Percentiles rank a stretch among this genome's conserved stretches.
These are phyloP conservation scores for Pomacea canaliculata DNA, from an alignment of 2,888 invertebrate genomes.

Conservation along the genomic window DNA sequence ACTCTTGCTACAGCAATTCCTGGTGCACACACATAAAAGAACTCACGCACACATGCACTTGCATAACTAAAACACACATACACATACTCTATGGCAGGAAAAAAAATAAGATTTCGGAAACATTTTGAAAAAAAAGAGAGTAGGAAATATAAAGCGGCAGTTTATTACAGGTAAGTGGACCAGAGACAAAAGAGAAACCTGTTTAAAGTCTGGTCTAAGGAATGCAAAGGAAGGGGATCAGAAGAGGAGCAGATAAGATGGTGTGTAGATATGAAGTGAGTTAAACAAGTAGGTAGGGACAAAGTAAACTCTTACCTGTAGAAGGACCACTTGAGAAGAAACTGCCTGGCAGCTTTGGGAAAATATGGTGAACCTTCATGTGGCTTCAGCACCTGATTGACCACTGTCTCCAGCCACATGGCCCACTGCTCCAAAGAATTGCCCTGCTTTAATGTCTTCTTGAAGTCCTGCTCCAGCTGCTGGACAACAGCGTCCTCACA, in stretches of 20 bases:
- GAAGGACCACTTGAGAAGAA: slow-evolving; percentile 98
- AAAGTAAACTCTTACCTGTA: slow-evolving; percentile 78
- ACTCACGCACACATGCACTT: neutral
- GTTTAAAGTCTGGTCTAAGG: too few relatives aligned
- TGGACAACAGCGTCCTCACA: slow-evolving; percentile 89
- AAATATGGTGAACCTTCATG: slow-evolving; percentile 78
- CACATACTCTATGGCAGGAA: neutral
- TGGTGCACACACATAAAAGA: neutral
- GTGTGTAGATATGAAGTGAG: too few relatives aligned
- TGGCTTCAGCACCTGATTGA: slow-evolving; percentile 88
- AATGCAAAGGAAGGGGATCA: too few relatives aligned
- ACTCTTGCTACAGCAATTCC: neutral
- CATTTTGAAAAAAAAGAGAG: too few relatives aligned
- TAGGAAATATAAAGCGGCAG: too few relatives aligned
- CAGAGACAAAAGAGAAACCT: too few relatives aligned
- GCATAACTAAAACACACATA: neutral
- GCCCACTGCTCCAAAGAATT: slow-evolving; percentile 98
- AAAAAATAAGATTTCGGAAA: too few relatives aligned
- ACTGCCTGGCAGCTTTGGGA: slow-evolving; percentile 77
- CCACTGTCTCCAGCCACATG: slow-evolving; percentile 94
- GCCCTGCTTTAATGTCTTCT: slow-evolving; percentile 77
- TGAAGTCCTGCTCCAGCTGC: slow-evolving; percentile 91
- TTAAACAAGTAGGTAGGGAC: too few relatives aligned
- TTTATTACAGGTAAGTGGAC: too few relatives aligned
- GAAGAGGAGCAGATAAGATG: too few relatives aligned